Conservation (phyloP, 2,888 invertebrate species). For the Cheilosia vulpina region DNA sequence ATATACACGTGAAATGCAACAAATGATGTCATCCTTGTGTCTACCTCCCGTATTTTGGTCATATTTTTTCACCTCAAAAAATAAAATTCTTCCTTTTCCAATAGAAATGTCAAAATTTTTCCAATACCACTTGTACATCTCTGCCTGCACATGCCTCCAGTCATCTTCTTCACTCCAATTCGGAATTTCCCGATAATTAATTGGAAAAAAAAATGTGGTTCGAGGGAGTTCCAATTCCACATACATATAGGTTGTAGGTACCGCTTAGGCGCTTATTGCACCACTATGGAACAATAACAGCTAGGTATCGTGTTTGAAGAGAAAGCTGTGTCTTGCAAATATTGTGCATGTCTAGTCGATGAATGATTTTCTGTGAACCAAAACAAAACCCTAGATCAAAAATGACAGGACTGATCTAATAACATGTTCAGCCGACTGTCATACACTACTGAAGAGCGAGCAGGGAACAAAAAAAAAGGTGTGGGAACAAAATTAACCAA, state of each 20-base stretch:
- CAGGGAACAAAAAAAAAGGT: slow-evolving; percentile 3
- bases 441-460: background rate
- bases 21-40: slow-evolving; percentile 63
- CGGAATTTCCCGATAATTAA: slow-evolving; percentile 53
- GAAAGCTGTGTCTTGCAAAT: slow-evolving; percentile 59
- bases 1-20: slow-evolving; percentile 28
- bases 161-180: slow-evolving; percentile 61
- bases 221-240: too few species aligned
- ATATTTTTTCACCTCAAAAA: slow-evolving; percentile 25
- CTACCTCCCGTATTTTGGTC: background rate
- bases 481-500: slow-evolving; percentile 44
- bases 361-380: background rate
- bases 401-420: slow-evolving; percentile 62
- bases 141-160: slow-evolving; percentile 38
- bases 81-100: slow-evolving; percentile 26
- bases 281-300: background rate
- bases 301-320: background rate
- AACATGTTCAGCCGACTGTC: background rate
- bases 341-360: slow-evolving; percentile 53
- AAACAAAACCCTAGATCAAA: background rate
- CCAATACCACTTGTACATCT: slow-evolving; percentile 34
- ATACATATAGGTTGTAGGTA: slow-evolving; percentile 25
- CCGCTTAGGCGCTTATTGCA: background rate
- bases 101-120: slow-evolving; percentile 43
- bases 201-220: background rate